phyloP scores from a whole-genome alignment of 2,888 invertebrate genomes.

The Sepioteuthis lessoniana region DNA sequence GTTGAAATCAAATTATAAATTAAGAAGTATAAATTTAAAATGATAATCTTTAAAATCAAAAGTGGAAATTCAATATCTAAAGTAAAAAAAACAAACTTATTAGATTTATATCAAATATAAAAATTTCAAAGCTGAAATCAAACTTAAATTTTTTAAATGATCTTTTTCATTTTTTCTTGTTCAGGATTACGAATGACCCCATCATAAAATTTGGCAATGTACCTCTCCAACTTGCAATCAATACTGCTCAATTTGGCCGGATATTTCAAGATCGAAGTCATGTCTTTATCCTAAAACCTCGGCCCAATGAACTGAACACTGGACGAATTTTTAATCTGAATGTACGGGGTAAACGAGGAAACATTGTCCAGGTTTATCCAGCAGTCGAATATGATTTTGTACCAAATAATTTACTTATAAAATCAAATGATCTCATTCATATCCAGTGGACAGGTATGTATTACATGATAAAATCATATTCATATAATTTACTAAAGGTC shows the following conservation, averaged over 20 bases:
- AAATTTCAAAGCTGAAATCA: too few relatives aligned
- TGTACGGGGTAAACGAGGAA: conserved; percentile 72
- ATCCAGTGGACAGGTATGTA: conserved; percentile 72
- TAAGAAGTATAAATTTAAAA: background rate
- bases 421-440: conserved; percentile 66
- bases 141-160: too few relatives aligned
- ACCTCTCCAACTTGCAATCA: conserved; percentile 71
- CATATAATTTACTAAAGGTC: too few relatives aligned
- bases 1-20: background rate
- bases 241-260: conserved; percentile 74
- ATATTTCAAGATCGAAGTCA: conserved; percentile 74
- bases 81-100: too few relatives aligned
- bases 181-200: conserved; percentile 67
- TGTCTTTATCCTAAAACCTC: conserved; percentile 66
- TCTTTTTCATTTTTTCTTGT: background rate
- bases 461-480: background rate
- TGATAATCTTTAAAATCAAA: background rate
- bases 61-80: too few relatives aligned
- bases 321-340: conserved; percentile 69
- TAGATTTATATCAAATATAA: too few relatives aligned
- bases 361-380: conserved; percentile 73
- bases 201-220: conserved; percentile 70
- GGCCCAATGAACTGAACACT: conserved; percentile 59
- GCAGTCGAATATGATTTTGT: conserved; percentile 74
- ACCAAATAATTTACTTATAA: conserved; percentile 64